Evolutionary conservation across 2,888 invertebrate genomes (phyloP), one percentile per base, ranked within the genome.

Genomic region (Aporophyla lueneburgensis): DNA sequence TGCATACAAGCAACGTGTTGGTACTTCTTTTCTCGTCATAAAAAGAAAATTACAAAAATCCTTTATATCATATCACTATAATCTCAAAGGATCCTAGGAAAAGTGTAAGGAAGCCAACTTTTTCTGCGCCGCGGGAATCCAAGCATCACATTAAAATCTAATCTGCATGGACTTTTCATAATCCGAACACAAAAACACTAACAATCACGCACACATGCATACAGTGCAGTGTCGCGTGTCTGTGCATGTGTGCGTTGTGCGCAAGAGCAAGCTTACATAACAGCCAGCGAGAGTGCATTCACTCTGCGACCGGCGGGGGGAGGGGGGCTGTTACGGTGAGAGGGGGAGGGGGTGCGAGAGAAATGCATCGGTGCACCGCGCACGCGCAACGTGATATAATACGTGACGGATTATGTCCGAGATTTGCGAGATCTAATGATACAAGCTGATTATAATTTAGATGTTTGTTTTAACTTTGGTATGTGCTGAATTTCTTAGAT

Each of bases 251-350:
- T 91, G 92, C 85, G 89, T 86, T 74, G 89, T 85, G 84, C 87
- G 87, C 87, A 91, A 88, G 86, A 87, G 90, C 88, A 86, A 78
- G 91, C 91, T 96, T 95, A 95, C 94, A 92, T 95, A 96, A 96
- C 93, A 90, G 81, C 83, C 86, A 90, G 93, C 94, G 94, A 94
- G 95, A 95, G 96, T 95, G 96, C 96, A 95, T 96, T 96, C 94
- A 96, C 96, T 95, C 92, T 86, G 86, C 74, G 76, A 56, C 71
- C 72, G 69, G 69, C 85, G 89, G 86, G 78, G 89, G 70, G 84
- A 81, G 83, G 79, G 79, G 74, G 62, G 76, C 80, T 62, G 79
- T 54, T 71, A 76, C 73, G 75, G 72, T 59, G 58, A 56, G 66
- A 9, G 62, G 51, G 43, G 77, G 51, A 16, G 51, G 21, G 80